Evolutionary conservation across 2,797 vertebrate genomes (phyloP).

Genomic region (Anas georgica): DNA sequence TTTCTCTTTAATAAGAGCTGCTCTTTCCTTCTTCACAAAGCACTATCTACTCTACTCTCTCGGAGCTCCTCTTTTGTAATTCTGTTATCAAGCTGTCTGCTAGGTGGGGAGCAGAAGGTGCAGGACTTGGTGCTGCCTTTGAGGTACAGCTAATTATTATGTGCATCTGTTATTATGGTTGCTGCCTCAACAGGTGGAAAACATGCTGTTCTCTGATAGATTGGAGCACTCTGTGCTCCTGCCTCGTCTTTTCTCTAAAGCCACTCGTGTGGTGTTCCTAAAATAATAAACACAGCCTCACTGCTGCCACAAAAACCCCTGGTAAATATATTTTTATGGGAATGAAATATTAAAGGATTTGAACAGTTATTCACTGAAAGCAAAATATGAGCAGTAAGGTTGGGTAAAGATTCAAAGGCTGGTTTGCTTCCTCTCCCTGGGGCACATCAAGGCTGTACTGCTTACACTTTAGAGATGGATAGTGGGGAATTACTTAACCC

Average conservation of each 20-base stretch:
- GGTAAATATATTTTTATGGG: slow-evolving; percentile 70
- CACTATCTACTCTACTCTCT: background rate
- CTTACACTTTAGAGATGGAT: slow-evolving; percentile 66
- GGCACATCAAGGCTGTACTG: slow-evolving; percentile 51
- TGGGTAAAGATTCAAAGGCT: slow-evolving; percentile 68
- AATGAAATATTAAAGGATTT: slow-evolving; percentile 73
- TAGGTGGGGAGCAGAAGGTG: slow-evolving; percentile 59
- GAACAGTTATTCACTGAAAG: slow-evolving; percentile 69
- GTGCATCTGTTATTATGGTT: slow-evolving; percentile 63
- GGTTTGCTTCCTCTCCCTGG: slow-evolving; percentile 61
- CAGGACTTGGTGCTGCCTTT: slow-evolving; percentile 57
- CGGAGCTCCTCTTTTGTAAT: slow-evolving; percentile 3
- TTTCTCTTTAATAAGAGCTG: slow-evolving; percentile 20
- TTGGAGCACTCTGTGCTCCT: slow-evolving; percentile 41
- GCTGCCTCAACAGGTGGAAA: slow-evolving; percentile 66
- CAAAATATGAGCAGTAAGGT: slow-evolving; percentile 67
- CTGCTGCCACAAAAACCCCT: slow-evolving; percentile 49
- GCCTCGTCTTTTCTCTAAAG: slow-evolving; percentile 55
- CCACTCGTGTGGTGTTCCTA: slow-evolving; percentile 16
- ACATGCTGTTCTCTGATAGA: slow-evolving; percentile 60
- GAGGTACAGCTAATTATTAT: slow-evolving; percentile 66
- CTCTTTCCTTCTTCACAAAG: slow-evolving; percentile 3
- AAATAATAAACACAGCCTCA: slow-evolving; percentile 65
- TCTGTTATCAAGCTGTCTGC: slow-evolving; percentile 45
- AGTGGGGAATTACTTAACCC: slow-evolving; percentile 68